Evolutionary conservation across 1,140 invertebrate species (phyloP).

Genomic region (Holotrichia oblita): DNA sequence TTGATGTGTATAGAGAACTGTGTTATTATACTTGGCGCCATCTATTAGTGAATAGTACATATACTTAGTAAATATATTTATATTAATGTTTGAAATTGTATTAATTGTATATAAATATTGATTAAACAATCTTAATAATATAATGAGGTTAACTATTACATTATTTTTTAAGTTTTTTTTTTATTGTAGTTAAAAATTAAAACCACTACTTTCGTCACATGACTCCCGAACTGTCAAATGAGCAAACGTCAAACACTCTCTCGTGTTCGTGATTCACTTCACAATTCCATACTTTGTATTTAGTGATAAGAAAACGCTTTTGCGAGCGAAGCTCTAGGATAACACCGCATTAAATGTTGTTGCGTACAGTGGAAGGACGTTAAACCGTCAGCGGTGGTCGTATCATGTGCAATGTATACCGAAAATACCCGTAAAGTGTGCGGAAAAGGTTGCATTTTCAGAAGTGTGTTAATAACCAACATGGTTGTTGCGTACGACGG

Average conservation of each 20-base stretch:
- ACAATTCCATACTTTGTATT: not conserved
- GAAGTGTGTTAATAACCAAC: constrained; percentile 26
- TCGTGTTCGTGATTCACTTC: constrained; percentile 24
- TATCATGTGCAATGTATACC: not conserved
- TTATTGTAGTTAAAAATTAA: not conserved
- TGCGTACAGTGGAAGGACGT: not conserved
- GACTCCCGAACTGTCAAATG: constrained; percentile 11
- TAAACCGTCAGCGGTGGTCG: not conserved
- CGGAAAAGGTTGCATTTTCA: constrained; percentile 21
- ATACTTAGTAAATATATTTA: too few species aligned
- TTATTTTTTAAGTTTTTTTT: too few species aligned
- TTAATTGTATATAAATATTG: too few species aligned
- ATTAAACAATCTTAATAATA: too few species aligned
- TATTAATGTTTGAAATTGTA: too few species aligned
- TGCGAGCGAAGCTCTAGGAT: not conserved
- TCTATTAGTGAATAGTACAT: too few species aligned
- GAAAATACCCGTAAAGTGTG: constrained; percentile 14
- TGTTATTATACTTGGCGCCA: too few species aligned
- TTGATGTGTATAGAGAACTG: too few species aligned
- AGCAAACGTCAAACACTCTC: constrained; percentile 10
- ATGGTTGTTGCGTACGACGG: constrained; percentile 12
- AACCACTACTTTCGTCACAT: not conserved
- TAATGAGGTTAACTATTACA: too few species aligned
- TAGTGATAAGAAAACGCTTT: constrained; percentile 20
- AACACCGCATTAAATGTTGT: constrained; percentile 4